phyloP scores from a whole-genome alignment of 1,140 invertebrate species.

The Drosophila quadrilineata region DNA sequence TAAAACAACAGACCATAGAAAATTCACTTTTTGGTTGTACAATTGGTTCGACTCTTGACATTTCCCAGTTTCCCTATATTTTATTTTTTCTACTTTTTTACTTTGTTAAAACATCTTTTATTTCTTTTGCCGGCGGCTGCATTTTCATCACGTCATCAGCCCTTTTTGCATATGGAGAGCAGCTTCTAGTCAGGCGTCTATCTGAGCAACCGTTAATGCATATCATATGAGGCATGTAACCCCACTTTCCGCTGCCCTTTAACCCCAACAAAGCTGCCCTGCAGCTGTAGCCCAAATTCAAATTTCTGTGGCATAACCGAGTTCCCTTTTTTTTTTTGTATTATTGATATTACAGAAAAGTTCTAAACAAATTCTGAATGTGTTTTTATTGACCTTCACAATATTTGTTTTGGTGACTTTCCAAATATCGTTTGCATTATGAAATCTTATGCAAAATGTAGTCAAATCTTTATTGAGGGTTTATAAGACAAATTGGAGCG shows the following conservation, averaged over 20 bases:
- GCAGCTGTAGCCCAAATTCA: constrained; percentile 44
- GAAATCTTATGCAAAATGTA: no score
- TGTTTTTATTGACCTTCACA: background rate
- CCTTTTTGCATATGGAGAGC: constrained; percentile 44
- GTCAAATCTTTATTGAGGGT: no score
- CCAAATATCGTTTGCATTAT: no score
- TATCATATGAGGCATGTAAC: constrained; percentile 62
- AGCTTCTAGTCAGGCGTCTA: constrained; percentile 5
- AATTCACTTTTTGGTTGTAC: constrained; percentile 66
- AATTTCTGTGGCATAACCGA: constrained; percentile 16
- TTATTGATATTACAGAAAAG: background rate
- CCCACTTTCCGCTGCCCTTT: constrained; percentile 12
- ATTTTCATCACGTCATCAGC: constrained; percentile 40
- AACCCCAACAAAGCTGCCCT: constrained; percentile 2
- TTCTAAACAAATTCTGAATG: no score
- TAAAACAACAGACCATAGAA: constrained; percentile 68
- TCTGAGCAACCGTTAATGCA: constrained; percentile 62
- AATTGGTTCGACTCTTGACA: constrained; percentile 29
- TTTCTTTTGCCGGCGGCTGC: constrained; percentile 25
- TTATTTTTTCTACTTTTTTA: constrained; percentile 12
- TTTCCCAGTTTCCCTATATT: constrained; percentile 14
- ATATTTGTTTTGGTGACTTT: no score
- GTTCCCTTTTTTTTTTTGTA: background rate
- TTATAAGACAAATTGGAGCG: no score
- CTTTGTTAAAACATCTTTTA: no score